These are phyloP conservation scores for Oxyruncus cristatus DNA, from an alignment of 2,113 vertebrate genomes.

Conservation along the genomic window DNA sequence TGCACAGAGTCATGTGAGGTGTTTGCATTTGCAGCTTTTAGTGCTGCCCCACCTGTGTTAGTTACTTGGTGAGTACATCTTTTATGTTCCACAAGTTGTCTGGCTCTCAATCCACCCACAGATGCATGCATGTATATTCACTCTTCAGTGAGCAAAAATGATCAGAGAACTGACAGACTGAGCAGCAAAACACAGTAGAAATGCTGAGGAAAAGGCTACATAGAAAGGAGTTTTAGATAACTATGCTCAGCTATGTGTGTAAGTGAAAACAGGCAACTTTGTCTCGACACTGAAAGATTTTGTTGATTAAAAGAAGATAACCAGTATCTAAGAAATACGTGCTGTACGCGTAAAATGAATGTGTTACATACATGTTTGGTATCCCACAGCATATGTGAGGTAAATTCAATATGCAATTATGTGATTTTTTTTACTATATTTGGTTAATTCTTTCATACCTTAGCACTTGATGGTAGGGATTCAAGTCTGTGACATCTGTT, in stretches of 20 bases:
- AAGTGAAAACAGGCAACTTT: not conserved
- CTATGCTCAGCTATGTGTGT: not conserved
- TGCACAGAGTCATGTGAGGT: not conserved
- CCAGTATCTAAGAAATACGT: not conserved
- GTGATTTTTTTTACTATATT: not conserved
- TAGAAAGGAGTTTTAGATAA: not conserved
- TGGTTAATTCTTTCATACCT: constrained; percentile 4
- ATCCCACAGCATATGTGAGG: not conserved
- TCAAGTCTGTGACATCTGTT: not conserved
- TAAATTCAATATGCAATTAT: not conserved
- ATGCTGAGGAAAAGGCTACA: not conserved
- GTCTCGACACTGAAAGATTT: not conserved
- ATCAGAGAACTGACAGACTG: not conserved
- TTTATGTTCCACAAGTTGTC: not conserved
- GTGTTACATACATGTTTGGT: not conserved
- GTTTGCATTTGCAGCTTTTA: not conserved
- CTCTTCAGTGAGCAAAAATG: not conserved
- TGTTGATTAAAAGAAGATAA: not conserved
- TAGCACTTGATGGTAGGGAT: not conserved
- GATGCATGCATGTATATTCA: not conserved
- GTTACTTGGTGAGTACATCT: not conserved
- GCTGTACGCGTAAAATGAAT: not conserved
- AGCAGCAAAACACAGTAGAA: not conserved
- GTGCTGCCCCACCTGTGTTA: not conserved
- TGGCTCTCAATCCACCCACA: not conserved